Conservation (phyloP, 2,113 vertebrate species). For the Pygoscelis adeliae region DNA sequence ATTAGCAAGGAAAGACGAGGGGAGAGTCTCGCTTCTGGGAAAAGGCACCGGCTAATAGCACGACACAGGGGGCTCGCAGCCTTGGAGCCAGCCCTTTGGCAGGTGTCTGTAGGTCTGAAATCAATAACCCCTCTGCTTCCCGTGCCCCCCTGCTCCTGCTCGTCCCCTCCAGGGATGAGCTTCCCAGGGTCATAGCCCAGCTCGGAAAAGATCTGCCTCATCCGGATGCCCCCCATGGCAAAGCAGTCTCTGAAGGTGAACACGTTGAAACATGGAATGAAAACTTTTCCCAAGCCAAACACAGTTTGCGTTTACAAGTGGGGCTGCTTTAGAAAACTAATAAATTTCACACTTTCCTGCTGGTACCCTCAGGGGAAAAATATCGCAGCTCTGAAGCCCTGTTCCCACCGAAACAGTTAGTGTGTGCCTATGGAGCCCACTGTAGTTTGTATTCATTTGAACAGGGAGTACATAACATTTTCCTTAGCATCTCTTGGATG, state of each 20-base stretch:
- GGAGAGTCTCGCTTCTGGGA: background rate
- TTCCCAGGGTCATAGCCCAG: background rate
- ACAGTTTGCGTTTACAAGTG: background rate
- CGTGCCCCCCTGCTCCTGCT: background rate
- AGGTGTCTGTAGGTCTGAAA: background rate
- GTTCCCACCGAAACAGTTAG: background rate
- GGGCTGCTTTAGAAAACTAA: background rate
- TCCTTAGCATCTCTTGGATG: background rate
- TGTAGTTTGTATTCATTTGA: background rate
- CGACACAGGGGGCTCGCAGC: background rate
- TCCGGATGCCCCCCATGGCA: background rate
- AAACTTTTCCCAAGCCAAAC: background rate
- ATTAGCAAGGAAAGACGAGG: background rate
- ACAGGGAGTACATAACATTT: background rate
- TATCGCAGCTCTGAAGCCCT: background rate
- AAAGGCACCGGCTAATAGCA: background rate
- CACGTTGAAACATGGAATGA: fast-evolving
- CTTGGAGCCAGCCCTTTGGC: background rate
- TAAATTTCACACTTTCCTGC: background rate
- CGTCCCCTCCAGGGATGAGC: background rate
- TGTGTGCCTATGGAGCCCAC: background rate
- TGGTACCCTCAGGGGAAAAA: background rate
- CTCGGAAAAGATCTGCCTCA: background rate
- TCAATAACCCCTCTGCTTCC: background rate
- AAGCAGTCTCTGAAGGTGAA: background rate